These are phyloP conservation scores for Pavo muticus DNA, from an alignment of 2,113 vertebrate genomes.

Conservation along the genomic window DNA sequence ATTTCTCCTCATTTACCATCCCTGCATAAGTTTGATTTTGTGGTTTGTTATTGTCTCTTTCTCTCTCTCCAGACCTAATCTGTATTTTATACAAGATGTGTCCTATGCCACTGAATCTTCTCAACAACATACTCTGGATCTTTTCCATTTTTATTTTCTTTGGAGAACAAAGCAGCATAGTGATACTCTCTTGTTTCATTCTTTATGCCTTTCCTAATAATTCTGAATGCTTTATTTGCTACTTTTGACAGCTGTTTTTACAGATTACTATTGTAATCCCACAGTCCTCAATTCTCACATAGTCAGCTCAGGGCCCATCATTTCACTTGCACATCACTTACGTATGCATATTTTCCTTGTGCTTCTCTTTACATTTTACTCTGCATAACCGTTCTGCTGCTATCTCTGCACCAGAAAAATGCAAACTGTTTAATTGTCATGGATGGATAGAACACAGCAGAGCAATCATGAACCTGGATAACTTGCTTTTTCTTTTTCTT, in stretches of 20 bases:
- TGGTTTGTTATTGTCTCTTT: not conserved
- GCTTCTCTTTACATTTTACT: not conserved
- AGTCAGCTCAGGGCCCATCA: not conserved
- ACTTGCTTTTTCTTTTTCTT: not conserved
- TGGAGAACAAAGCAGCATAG: not conserved
- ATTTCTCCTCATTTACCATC: not conserved
- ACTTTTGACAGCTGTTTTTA: not conserved
- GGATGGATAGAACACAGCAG: not conserved
- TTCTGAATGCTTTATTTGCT: not conserved
- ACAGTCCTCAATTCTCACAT: not conserved
- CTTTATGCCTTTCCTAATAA: not conserved
- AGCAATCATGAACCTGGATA: not conserved
- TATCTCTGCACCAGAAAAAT: not conserved
- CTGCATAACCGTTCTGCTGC: not conserved
- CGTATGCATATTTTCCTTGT: not conserved
- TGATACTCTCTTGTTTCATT: not conserved
- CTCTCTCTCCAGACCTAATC: not conserved
- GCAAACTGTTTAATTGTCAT: not conserved
- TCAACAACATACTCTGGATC: not conserved
- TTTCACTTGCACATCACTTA: not conserved
- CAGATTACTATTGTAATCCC: not conserved
- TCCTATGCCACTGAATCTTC: rapidly evolving
- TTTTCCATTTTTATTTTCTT: not conserved
- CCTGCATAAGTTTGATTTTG: not conserved
- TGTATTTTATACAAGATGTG: not conserved